Evolutionary conservation across 2,797 vertebrate genomes (phyloP).

Genomic region (Pangasius djambal): DNA sequence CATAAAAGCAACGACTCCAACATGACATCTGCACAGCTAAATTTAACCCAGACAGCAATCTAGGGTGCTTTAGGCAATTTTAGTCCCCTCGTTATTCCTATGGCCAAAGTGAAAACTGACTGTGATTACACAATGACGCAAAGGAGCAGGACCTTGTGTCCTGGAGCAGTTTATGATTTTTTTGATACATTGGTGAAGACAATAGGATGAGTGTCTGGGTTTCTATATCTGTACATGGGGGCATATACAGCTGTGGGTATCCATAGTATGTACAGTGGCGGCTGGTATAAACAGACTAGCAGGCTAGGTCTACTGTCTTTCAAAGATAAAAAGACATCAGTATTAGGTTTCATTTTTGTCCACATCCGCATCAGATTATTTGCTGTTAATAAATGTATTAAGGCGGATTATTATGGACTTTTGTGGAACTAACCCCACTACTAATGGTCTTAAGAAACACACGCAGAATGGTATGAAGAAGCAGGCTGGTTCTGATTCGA

Average conservation of each 20-base stretch:
- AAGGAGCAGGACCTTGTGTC: not conserved
- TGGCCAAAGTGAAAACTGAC: slow-evolving; percentile 31
- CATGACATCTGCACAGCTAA: slow-evolving; percentile 34
- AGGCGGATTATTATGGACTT: not conserved
- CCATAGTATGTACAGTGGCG: not conserved
- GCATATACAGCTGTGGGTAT: not conserved
- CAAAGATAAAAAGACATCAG: not conserved
- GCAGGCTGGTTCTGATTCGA: not conserved
- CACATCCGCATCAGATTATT: not conserved
- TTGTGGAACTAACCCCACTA: not conserved
- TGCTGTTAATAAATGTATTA: not conserved
- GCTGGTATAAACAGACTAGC: not conserved
- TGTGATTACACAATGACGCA: slow-evolving; percentile 29
- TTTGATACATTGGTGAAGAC: not conserved
- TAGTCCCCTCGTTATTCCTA: slow-evolving; percentile 19
- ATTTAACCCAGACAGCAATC: slow-evolving; percentile 38
- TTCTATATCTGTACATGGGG: not conserved
- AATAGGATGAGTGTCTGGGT: slow-evolving; percentile 26
- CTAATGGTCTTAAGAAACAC: not conserved
- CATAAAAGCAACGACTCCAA: not conserved
- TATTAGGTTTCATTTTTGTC: not conserved
- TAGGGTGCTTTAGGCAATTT: slow-evolving; percentile 30
- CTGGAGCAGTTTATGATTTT: not conserved
- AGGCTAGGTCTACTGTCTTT: not conserved
- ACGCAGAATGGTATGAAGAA: not conserved